A percentile compares a stretch with the other conserved stretches of the same genome.
Evolutionary conservation across 1,140 invertebrate species (phyloP).

Genomic region (Lysiphlebus fabarum): DNA sequence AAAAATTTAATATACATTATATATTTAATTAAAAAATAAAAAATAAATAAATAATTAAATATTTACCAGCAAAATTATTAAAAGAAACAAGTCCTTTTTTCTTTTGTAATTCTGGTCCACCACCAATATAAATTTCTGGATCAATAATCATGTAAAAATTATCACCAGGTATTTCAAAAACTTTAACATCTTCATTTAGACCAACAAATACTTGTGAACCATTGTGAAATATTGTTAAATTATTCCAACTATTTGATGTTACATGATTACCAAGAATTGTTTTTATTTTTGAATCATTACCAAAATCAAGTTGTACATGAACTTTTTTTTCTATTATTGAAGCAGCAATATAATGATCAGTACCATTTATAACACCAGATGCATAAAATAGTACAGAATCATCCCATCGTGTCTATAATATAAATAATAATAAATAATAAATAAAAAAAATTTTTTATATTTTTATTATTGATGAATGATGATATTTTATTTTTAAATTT

Average conservation of each 20-base stretch:
- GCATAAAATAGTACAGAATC: constrained; percentile 85
- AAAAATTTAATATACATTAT: constrained; percentile 45
- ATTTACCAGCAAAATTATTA: constrained; percentile 64
- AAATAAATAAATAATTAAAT: not conserved
- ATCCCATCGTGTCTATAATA: constrained; percentile 71
- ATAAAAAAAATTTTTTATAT: not conserved
- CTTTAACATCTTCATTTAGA: constrained; percentile 68
- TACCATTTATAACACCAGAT: constrained; percentile 75
- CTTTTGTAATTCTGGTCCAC: constrained; percentile 75
- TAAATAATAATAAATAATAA: constrained; percentile 7
- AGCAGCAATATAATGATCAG: constrained; percentile 78
- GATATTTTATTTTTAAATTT: constrained; percentile 23
- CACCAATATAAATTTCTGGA: constrained; percentile 88
- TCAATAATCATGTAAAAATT: constrained; percentile 83
- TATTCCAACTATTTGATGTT: constrained; percentile 81
- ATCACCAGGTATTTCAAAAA: constrained; percentile 68
- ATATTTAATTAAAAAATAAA: constrained; percentile 6
- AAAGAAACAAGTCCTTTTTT: constrained; percentile 70
- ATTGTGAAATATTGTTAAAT: constrained; percentile 80
- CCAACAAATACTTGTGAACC: constrained; percentile 68
- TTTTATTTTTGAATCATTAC: constrained; percentile 66
- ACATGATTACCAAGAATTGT: constrained; percentile 67
- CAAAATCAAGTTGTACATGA: constrained; percentile 79
- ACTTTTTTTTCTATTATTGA: constrained; percentile 76
- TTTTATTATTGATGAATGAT: not conserved